Conservation (phyloP, 1,140 invertebrate species). For the Scaptomyza pallida region DNA sequence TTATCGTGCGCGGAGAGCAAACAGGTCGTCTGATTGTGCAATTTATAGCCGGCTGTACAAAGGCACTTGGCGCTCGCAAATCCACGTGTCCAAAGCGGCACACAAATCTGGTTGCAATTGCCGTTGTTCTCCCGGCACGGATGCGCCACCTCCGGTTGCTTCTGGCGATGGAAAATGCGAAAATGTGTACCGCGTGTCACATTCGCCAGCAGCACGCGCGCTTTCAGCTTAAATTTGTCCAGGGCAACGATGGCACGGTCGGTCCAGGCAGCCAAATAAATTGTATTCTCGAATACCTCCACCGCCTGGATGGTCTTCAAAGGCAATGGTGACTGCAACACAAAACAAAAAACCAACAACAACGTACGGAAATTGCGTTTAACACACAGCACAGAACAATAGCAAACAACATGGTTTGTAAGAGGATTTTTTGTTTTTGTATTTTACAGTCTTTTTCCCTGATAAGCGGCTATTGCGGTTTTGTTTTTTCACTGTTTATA, state of each 20-base stretch:
- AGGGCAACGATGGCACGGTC: conserved; percentile 87
- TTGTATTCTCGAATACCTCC: conserved; percentile 88
- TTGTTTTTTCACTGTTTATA: conserved; percentile 19
- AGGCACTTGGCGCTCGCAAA: conserved; percentile 87
- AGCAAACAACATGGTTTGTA: conserved; percentile 10
- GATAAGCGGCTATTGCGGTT: conserved; percentile 2
- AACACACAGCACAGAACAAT: conserved; percentile 6
- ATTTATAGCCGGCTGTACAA: conserved; percentile 88
- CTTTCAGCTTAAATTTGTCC: conserved; percentile 85
- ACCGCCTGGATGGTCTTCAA: conserved; percentile 86
- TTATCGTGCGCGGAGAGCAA: conserved; percentile 84
- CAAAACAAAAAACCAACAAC: too few species aligned
- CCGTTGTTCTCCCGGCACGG: conserved; percentile 90
- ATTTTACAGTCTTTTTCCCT: background rate
- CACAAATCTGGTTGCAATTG: conserved; percentile 91
- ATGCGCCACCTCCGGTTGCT: conserved; percentile 89
- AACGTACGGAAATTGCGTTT: conserved; percentile 38
- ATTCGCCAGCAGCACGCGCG: conserved; percentile 58
- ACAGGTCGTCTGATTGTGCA: conserved; percentile 86
- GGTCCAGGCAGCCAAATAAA: conserved; percentile 89
- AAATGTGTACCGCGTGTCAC: conserved; percentile 86
- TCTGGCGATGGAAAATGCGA: conserved; percentile 89
- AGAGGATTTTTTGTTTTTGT: conserved; percentile 11
- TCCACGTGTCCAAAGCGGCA: conserved; percentile 86
- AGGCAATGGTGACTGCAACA: conserved; percentile 86